phyloP scores from a whole-genome alignment of 2,888 invertebrate genomes.

The Drosophila tripunctata region DNA sequence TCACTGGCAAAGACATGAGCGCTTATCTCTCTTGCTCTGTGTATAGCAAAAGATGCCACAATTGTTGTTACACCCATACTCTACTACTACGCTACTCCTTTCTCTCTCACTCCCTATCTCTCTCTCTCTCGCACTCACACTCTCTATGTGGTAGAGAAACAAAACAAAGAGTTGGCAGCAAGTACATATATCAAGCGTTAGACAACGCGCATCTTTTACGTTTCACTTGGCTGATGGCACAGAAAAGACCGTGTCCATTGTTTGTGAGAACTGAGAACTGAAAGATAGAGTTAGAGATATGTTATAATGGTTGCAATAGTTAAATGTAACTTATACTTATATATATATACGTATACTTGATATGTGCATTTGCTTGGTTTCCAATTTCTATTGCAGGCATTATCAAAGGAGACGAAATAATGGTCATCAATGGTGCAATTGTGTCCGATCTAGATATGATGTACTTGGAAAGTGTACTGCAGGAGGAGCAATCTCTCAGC shows the following conservation, averaged over 20 bases:
- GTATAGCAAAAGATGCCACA: slow-evolving; percentile 54
- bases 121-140: neutral
- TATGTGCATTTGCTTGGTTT: neutral
- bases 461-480: slow-evolving; percentile 98
- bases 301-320: slow-evolving; percentile 10
- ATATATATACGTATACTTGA: slow-evolving; percentile 1
- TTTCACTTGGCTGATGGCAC: slow-evolving; percentile 29
- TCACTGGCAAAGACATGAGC: slow-evolving; percentile 55
- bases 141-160: neutral
- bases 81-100: neutral
- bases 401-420: slow-evolving; percentile 98
- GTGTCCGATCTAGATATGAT: slow-evolving; percentile 99
- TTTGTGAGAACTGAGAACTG: slow-evolving; percentile 18
- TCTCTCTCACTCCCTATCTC: neutral
- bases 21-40: slow-evolving; percentile 57
- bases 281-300: slow-evolving; percentile 11
- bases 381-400: slow-evolving; percentile 88
- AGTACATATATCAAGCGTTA: slow-evolving; percentile 26
- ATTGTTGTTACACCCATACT: slow-evolving; percentile 23
- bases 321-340: slow-evolving; percentile 12
- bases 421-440: slow-evolving; percentile 99
- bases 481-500: slow-evolving; percentile 96
- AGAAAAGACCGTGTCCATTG: slow-evolving; percentile 20
- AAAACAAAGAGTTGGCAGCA: neutral
- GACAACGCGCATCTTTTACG: slow-evolving; percentile 38